These are phyloP conservation scores for Cheilosia soror DNA, from an alignment of 2,888 invertebrate species.

Conservation along the genomic window DNA sequence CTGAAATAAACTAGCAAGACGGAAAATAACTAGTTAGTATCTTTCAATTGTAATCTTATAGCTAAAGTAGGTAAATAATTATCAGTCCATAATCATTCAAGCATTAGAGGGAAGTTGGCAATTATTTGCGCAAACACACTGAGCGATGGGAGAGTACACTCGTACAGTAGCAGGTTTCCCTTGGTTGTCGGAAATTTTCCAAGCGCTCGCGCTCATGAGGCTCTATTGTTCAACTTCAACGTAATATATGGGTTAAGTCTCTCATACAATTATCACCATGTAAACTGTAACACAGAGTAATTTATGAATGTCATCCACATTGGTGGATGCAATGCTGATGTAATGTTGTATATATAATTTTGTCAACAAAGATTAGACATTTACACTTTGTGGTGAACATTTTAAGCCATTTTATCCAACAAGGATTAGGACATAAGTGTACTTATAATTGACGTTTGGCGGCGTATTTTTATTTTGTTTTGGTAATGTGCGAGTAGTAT, in stretches of 20 bases:
- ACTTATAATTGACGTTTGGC: neutral
- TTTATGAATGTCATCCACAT: constrained; percentile 33
- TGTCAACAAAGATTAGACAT: constrained; percentile 17
- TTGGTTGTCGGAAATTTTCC: constrained; percentile 53
- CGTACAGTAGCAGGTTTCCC: neutral
- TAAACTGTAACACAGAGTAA: constrained; percentile 46
- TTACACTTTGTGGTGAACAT: neutral
- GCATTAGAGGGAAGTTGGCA: constrained; percentile 65
- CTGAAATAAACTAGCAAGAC: constrained; percentile 6
- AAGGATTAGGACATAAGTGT: neutral
- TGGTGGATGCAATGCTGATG: constrained; percentile 1
- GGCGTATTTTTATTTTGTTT: neutral
- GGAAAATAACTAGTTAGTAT: constrained; percentile 27
- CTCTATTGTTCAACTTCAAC: constrained; percentile 34
- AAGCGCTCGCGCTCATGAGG: neutral
- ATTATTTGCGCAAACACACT: constrained; percentile 65
- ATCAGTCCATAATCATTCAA: constrained; percentile 45
- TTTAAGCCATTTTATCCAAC: neutral
- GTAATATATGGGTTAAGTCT: constrained; percentile 56
- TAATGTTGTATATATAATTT: constrained; percentile 18
- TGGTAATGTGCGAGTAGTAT: too few species aligned
- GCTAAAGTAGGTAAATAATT: constrained; percentile 52
- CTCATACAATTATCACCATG: constrained; percentile 43
- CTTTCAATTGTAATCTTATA: constrained; percentile 56
- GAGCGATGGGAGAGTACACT: constrained; percentile 7